Evolutionary conservation across 2,113 vertebrate genomes (phyloP).

Genomic region (Oceanites oceanicus): DNA sequence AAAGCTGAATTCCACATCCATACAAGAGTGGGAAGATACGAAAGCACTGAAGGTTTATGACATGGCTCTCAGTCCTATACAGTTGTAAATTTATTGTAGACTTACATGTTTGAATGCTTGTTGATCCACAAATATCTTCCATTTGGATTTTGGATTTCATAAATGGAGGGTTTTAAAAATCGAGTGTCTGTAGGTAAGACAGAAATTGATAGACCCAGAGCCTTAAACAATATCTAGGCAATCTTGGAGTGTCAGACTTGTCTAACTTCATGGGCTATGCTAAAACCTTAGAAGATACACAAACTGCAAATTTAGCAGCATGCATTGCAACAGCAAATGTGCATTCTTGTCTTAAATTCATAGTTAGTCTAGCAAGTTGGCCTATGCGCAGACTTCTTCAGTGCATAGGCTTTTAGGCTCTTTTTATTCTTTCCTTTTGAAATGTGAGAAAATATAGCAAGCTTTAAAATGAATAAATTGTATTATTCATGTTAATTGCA

Average conservation of each 20-base stretch:
- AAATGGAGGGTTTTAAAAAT: not conserved
- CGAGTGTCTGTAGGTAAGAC: not conserved
- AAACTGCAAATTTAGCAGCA: not conserved
- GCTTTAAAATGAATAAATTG: not conserved
- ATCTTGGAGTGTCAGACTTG: not conserved
- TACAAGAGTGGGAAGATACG: constrained; percentile 2
- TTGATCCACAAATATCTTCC: not conserved
- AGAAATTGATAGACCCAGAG: not conserved
- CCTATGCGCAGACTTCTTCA: not conserved
- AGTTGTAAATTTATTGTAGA: not conserved
- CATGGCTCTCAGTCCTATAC: not conserved
- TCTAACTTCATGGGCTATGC: not conserved
- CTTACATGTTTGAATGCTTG: not conserved
- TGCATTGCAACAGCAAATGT: not conserved
- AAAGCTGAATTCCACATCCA: constrained; percentile 36
- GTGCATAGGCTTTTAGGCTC: not conserved
- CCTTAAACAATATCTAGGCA: not conserved
- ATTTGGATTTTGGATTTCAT: not conserved
- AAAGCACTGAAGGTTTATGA: constrained; percentile 13
- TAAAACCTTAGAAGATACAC: not conserved
- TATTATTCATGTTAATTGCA: not conserved
- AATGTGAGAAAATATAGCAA: not conserved
- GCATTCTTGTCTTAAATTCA: not conserved
- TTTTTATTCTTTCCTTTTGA: not conserved
- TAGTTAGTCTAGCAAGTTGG: not conserved